Conservation (phyloP, 2,888 invertebrate species). For the Pterobdella sp. region DNA sequence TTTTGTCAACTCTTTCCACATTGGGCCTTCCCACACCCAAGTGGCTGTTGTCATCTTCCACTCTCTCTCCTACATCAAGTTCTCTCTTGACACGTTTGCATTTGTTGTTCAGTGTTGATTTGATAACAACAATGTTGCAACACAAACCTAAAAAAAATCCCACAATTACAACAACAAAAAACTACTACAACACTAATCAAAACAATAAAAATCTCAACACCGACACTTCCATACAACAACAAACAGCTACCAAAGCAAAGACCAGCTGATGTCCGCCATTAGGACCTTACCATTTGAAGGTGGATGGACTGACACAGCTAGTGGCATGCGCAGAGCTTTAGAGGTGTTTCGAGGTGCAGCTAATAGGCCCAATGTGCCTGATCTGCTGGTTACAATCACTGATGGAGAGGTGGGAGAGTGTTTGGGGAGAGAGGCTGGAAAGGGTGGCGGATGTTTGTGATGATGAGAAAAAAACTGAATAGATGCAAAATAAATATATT, state of each 20-base stretch:
- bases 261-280: neutral
- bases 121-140: neutral
- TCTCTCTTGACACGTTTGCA: neutral
- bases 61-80: neutral
- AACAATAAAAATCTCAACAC: too few species aligned
- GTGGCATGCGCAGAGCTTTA: neutral
- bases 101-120: neutral
- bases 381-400: too few species aligned
- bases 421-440: neutral
- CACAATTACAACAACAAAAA: neutral
- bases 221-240: neutral
- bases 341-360: neutral
- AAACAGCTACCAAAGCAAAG: neutral
- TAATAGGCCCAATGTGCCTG: neutral
- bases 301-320: neutral
- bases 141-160: neutral
- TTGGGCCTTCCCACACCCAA: slow-evolving; percentile 3
- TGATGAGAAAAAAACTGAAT: neutral
- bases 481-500: too few species aligned
- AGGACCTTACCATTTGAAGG: neutral
- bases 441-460: neutral
- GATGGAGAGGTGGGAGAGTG: neutral
- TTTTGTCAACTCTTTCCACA: slow-evolving; percentile 20
- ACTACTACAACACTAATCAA: neutral
- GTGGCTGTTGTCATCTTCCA: slow-evolving; percentile 26